These are phyloP conservation scores for Leptoteleia sp. DNA, from an alignment of 1,140 invertebrate genomes.

Conservation along the genomic window DNA sequence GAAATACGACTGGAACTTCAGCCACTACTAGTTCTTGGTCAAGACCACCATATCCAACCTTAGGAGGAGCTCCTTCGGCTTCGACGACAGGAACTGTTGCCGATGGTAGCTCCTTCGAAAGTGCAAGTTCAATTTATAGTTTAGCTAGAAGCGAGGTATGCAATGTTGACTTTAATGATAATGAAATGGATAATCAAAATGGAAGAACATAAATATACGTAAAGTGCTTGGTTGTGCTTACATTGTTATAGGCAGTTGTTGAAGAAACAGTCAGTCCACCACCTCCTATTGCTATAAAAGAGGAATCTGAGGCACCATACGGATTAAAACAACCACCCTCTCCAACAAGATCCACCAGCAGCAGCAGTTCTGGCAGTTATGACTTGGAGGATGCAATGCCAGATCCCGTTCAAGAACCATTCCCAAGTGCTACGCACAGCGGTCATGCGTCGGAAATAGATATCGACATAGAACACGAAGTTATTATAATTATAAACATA, in stretches of 20 bases:
- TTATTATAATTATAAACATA: conserved; percentile 49
- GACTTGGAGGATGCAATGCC: conserved; percentile 78
- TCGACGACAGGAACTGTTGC: conserved; percentile 83
- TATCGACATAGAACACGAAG: conserved; percentile 74
- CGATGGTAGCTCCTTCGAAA: conserved; percentile 90
- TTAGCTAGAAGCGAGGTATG: conserved; percentile 86
- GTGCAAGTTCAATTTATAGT: conserved; percentile 89
- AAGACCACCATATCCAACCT: conserved; percentile 72
- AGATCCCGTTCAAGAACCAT: conserved; percentile 69
- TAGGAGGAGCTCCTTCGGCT: conserved; percentile 76
- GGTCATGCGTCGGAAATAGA: conserved; percentile 68
- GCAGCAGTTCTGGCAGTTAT: conserved; percentile 83
- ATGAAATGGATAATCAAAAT: no score
- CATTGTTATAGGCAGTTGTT: conserved; percentile 68
- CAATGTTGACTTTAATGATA: no score
- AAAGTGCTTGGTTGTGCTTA: no score
- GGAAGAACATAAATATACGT: no score
- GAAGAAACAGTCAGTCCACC: conserved; percentile 77
- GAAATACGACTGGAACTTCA: conserved; percentile 81
- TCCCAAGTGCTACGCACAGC: conserved; percentile 65
- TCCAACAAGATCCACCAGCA: conserved; percentile 75
- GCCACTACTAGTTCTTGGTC: conserved; percentile 79
- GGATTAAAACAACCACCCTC: conserved; percentile 71
- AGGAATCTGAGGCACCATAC: conserved; percentile 72
- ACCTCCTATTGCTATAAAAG: conserved; percentile 68